phyloP scores from a whole-genome alignment of 1,140 invertebrate genomes.

The Pseudomyrmex sp. region DNA sequence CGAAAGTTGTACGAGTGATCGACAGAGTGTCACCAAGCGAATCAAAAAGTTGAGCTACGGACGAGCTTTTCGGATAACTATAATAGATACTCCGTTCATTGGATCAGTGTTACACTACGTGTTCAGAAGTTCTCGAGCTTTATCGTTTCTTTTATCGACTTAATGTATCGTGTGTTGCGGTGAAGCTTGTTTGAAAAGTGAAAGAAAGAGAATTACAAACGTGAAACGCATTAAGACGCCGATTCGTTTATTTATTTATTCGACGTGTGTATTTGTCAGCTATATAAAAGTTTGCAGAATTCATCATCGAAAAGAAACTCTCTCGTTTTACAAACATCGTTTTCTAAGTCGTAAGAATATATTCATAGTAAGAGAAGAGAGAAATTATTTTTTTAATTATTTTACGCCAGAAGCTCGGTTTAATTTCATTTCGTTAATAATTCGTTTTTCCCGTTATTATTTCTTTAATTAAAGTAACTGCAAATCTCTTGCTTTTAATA shows the following conservation, averaged over 20 bases:
- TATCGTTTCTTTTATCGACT: too few relatives aligned
- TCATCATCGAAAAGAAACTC: background rate
- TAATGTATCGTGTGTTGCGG: background rate
- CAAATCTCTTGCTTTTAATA: background rate
- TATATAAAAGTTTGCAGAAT: background rate
- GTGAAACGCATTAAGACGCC: background rate
- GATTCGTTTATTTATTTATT: background rate
- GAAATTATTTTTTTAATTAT: background rate
- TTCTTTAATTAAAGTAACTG: too few relatives aligned
- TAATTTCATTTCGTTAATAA: background rate
- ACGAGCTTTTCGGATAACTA: background rate
- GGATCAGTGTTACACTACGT: background rate
- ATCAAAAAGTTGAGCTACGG: background rate
- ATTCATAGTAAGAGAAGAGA: background rate
- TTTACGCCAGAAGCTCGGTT: background rate
- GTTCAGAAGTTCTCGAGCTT: too few relatives aligned
- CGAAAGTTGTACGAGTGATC: background rate
- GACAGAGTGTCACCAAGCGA: background rate
- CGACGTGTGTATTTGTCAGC: background rate
- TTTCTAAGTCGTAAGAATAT: too few relatives aligned
- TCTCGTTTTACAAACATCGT: background rate
- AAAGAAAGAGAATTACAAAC: background rate
- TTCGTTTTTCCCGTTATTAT: too few relatives aligned
- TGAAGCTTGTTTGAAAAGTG: conserved; percentile 14
- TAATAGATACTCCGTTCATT: background rate